Evolutionary conservation across 2,797 vertebrate genomes (phyloP).

Genomic region (Epinephelus coioides): DNA sequence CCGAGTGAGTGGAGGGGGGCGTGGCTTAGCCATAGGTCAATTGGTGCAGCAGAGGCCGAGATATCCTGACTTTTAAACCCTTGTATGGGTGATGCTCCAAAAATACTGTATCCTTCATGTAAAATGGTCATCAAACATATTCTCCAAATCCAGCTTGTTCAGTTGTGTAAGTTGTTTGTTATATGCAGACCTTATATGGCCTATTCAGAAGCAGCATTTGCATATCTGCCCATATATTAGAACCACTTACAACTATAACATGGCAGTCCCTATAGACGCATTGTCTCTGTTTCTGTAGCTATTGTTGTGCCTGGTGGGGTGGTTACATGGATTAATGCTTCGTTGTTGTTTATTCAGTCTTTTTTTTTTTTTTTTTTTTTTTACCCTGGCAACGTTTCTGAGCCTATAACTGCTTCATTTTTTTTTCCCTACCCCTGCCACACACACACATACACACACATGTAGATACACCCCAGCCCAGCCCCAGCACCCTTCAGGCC

Average conservation of each 20-base stretch:
- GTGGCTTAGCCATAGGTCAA: too few relatives aligned
- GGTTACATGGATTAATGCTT: constrained; percentile 68
- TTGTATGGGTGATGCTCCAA: neutral
- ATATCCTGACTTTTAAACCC: neutral
- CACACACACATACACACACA: constrained; percentile 34
- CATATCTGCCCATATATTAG: constrained; percentile 30
- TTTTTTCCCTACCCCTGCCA: constrained; percentile 9
- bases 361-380: constrained; percentile 32
- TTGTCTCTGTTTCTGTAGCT: constrained; percentile 51
- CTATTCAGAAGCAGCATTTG: neutral
- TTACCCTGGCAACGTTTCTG: constrained; percentile 57
- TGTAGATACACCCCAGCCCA: constrained; percentile 29
- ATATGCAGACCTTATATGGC: neutral
- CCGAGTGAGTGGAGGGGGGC: too few relatives aligned
- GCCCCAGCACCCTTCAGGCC: constrained; percentile 63
- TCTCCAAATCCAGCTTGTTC: neutral
- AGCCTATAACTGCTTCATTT: constrained; percentile 49
- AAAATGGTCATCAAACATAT: neutral
- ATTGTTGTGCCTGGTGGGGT: constrained; percentile 57
- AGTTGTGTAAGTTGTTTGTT: neutral
- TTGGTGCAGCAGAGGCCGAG: neutral
- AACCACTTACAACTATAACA: constrained; percentile 39
- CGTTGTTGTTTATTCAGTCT: constrained; percentile 51
- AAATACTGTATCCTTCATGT: neutral
- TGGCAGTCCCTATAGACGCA: constrained; percentile 26